Evolutionary conservation across 1,140 invertebrate genomes (phyloP).

Genomic region (Eumeta japonica): DNA sequence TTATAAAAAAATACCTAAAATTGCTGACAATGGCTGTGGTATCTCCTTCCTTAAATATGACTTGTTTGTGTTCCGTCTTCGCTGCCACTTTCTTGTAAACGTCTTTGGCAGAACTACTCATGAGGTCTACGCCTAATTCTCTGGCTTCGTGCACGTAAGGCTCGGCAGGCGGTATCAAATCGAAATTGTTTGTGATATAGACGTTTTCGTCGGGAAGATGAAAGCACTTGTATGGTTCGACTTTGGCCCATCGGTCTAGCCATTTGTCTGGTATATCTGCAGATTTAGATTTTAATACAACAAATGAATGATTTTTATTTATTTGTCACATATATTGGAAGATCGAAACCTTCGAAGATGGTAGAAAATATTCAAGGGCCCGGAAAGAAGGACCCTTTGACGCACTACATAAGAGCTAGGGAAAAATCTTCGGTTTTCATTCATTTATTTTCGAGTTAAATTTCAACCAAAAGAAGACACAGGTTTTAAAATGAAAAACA

Average conservation of each 20-base stretch:
- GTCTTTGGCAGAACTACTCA: conserved; percentile 25
- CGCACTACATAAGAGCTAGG: too few relatives aligned
- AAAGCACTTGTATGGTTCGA: conserved; percentile 59
- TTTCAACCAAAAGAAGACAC: too few relatives aligned
- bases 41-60: conserved; percentile 30
- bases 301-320: too few relatives aligned
- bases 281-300: too few relatives aligned
- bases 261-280: conserved; percentile 62
- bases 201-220: conserved; percentile 76
- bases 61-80: conserved; percentile 3
- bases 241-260: conserved; percentile 61
- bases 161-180: conserved; percentile 56
- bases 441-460: too few relatives aligned
- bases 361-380: too few relatives aligned
- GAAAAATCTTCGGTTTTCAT: too few relatives aligned
- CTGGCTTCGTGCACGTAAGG: conserved; percentile 22
- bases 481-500: too few relatives aligned
- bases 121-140: conserved; percentile 24
- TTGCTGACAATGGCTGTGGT: conserved; percentile 40
- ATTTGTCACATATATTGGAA: too few relatives aligned
- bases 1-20: conserved; percentile 39
- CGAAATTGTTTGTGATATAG: conserved; percentile 82
- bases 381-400: too few relatives aligned
- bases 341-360: too few relatives aligned
- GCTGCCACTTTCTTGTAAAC: conserved; percentile 25